phyloP scores from a whole-genome alignment of 2,797 vertebrate genomes.

The Sebastes steindachneri region DNA sequence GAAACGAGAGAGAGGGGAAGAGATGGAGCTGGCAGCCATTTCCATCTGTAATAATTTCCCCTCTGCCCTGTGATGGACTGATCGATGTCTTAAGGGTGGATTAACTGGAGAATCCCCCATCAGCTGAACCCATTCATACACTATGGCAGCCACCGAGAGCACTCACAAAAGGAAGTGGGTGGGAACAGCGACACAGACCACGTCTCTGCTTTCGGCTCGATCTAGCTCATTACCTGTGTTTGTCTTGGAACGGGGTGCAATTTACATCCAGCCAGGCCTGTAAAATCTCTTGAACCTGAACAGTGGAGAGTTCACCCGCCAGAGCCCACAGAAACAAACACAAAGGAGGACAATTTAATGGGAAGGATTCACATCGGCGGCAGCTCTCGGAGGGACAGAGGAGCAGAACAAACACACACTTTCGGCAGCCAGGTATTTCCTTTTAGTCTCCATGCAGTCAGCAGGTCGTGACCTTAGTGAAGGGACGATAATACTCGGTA shows the following conservation, averaged over 20 bases:
- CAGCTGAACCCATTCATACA: conserved; percentile 49
- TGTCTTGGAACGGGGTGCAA: conserved; percentile 68
- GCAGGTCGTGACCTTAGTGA: conserved; percentile 16
- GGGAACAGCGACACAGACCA: conserved; percentile 27
- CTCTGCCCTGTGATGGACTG: conserved; percentile 46
- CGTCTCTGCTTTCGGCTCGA: conserved; percentile 57
- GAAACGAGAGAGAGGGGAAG: conserved; percentile 34
- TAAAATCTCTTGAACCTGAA: conserved; percentile 72
- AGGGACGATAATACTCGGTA: conserved; percentile 6
- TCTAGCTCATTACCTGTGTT: conserved; percentile 74
- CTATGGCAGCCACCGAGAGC: conserved; percentile 37
- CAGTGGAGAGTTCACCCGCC: conserved; percentile 46
- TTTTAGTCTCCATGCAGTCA: conserved; percentile 30
- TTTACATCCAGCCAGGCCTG: conserved; percentile 68
- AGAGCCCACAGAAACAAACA: conserved; percentile 54
- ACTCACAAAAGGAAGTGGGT: conserved; percentile 45
- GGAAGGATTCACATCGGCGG: conserved; percentile 39
- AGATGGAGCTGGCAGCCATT: conserved; percentile 40
- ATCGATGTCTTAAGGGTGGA: conserved; percentile 61
- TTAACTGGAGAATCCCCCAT: conserved; percentile 55
- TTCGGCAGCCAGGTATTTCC: conserved; percentile 30
- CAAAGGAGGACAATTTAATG: conserved; percentile 57
- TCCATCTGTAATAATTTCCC: conserved; percentile 61
- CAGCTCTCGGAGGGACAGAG: conserved; percentile 12
- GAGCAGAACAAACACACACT: conserved; percentile 25